A percentile compares a stretch with the other conserved stretches of the same genome.
Evolutionary conservation across 2,888 invertebrate species (phyloP).

Genomic region (Nymphalis polychloros): DNA sequence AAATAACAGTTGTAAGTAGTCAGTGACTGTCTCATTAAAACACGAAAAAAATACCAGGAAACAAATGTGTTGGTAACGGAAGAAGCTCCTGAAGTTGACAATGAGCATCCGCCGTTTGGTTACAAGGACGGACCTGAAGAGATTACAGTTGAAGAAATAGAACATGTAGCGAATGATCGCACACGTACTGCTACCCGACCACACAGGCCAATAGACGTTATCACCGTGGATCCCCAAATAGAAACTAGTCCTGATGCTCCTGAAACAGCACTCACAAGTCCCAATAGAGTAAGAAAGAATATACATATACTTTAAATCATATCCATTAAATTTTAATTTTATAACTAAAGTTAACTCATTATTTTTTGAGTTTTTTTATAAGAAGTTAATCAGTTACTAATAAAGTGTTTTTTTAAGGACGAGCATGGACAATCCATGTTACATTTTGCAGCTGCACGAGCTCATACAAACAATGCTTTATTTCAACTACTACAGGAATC

Average conservation of each 20-base stretch:
- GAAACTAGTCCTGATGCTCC: conserved; percentile 73
- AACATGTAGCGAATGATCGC: conserved; percentile 24
- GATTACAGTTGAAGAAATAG: conserved; percentile 14
- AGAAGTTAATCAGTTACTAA: too few relatives aligned
- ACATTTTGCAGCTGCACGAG: conserved; percentile 92
- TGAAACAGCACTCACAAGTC: conserved; percentile 83
- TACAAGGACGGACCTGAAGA: conserved; percentile 17
- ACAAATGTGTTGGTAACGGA: conserved; percentile 60
- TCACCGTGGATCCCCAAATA: conserved; percentile 80
- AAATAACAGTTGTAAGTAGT: too few relatives aligned
- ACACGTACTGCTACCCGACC: conserved; percentile 59
- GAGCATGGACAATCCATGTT: conserved; percentile 95
- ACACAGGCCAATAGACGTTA: conserved; percentile 79
- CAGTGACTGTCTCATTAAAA: not conserved
- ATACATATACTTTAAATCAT: not conserved
- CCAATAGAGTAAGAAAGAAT: conserved; percentile 80
- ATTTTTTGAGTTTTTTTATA: too few relatives aligned
- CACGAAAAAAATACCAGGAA: conserved; percentile 49
- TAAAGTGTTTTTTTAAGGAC: conserved; percentile 79
- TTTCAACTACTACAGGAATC: conserved; percentile 91
- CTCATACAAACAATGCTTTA: conserved; percentile 90
- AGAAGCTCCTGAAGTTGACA: conserved; percentile 65
- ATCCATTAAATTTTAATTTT: too few relatives aligned
- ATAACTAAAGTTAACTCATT: too few relatives aligned
- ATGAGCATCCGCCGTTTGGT: conserved; percentile 55